These are phyloP conservation scores for Formica exsecta DNA, from an alignment of 1,140 invertebrate genomes.

Conservation along the genomic window DNA sequence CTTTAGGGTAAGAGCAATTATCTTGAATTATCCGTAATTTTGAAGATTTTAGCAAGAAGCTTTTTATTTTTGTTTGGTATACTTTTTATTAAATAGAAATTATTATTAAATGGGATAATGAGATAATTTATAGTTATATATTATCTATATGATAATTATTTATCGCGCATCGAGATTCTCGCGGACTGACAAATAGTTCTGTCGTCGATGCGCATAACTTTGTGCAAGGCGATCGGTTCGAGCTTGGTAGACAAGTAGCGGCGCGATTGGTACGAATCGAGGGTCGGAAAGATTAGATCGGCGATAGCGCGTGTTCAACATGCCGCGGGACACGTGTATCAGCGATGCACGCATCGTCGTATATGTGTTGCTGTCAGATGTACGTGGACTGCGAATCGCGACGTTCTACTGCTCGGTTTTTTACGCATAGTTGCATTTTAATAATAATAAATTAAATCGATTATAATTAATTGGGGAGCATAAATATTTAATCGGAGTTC, in stretches of 20 bases:
- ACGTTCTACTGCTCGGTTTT: background rate
- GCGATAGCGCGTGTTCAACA: constrained; percentile 71
- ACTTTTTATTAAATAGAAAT: background rate
- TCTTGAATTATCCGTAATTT: background rate
- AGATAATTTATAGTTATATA: background rate
- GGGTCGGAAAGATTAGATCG: constrained; percentile 68
- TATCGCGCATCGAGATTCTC: background rate
- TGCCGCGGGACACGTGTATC: constrained; percentile 65
- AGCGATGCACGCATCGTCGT: constrained; percentile 53
- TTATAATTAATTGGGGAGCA: background rate
- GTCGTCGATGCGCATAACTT: background rate
- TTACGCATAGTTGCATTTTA: background rate
- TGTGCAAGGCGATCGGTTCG: constrained; percentile 18
- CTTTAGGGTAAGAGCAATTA: background rate
- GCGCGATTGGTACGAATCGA: constrained; percentile 45
- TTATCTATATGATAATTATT: background rate
- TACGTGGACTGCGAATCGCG: background rate
- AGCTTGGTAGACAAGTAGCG: constrained; percentile 7
- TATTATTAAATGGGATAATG: background rate
- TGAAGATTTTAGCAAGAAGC: background rate
- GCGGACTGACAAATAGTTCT: background rate
- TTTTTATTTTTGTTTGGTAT: background rate
- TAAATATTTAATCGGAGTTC: background rate
- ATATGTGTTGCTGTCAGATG: constrained; percentile 1
- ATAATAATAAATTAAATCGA: background rate